Conservation (phyloP, 2,888 invertebrate species). For the Proisotoma minuta region DNA sequence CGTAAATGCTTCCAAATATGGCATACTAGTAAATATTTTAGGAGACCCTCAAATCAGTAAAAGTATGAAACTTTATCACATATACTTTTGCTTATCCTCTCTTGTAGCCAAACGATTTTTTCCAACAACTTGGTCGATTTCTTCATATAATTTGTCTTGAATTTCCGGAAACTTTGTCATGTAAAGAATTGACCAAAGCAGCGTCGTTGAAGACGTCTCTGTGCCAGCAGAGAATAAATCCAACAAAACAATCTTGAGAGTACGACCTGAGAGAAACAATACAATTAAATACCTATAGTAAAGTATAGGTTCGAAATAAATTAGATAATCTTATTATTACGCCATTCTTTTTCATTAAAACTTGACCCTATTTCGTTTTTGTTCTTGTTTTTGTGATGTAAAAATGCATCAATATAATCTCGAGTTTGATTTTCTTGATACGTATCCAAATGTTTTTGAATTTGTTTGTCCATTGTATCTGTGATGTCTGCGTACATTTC, state of each 20-base stretch:
- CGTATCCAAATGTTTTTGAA: conserved; percentile 16
- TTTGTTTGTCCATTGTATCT: not conserved
- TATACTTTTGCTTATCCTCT: conserved; percentile 27
- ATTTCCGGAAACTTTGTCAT: conserved; percentile 20
- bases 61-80: not conserved
- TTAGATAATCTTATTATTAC: conserved; percentile 10
- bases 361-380: not conserved
- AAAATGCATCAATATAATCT: conserved; percentile 27
- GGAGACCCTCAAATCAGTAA: not conserved
- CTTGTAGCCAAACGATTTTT: conserved; percentile 14
- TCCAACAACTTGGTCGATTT: conserved; percentile 29
- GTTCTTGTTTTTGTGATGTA: conserved; percentile 10
- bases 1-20: conserved; percentile 61
- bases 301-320: too few species aligned
- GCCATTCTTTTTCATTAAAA: conserved; percentile 23
- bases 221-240: conserved; percentile 32
- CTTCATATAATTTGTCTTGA: conserved; percentile 26
- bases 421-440: conserved; percentile 10
- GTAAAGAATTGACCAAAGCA: conserved; percentile 21
- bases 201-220: conserved; percentile 28
- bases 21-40: conserved; percentile 53
- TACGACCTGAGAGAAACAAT: conserved; percentile 7
- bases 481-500: not conserved
- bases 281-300: not conserved
- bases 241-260: conserved; percentile 9